Evolutionary conservation across 2,113 vertebrate genomes (phyloP).

Genomic region (Callipepla squamata): DNA sequence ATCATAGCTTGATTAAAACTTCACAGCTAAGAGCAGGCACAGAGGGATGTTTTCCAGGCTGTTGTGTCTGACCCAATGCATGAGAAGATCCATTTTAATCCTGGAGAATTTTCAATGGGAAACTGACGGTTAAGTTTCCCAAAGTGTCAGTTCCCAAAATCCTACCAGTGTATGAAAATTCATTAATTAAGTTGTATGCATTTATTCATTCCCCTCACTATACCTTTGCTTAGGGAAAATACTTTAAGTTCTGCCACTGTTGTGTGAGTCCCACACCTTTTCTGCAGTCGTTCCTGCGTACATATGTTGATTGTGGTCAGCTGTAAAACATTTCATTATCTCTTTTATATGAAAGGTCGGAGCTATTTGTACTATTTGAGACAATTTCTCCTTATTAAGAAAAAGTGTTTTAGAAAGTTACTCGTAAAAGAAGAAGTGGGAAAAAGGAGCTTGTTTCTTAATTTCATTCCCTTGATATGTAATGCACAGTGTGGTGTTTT

Average conservation of each 20-base stretch:
- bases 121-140: background rate
- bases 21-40: background rate
- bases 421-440: background rate
- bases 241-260: background rate
- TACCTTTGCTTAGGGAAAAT: background rate
- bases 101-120: background rate
- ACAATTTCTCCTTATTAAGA: background rate
- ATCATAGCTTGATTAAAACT: constrained; percentile 2
- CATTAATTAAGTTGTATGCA: background rate
- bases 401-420: background rate
- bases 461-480: background rate
- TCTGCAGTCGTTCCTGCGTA: background rate
- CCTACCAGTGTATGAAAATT: background rate
- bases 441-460: background rate
- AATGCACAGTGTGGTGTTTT: background rate
- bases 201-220: background rate
- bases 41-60: background rate
- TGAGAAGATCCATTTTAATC: background rate
- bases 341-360: background rate
- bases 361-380: background rate
- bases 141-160: background rate
- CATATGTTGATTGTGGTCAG: fast-evolving
- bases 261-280: background rate
- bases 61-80: background rate
- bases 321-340: background rate